Percentiles rank a stretch among this genome's conserved stretches.
Conservation (phyloP, 2,113 vertebrate species). For the Pygathrix nemaeus region DNA sequence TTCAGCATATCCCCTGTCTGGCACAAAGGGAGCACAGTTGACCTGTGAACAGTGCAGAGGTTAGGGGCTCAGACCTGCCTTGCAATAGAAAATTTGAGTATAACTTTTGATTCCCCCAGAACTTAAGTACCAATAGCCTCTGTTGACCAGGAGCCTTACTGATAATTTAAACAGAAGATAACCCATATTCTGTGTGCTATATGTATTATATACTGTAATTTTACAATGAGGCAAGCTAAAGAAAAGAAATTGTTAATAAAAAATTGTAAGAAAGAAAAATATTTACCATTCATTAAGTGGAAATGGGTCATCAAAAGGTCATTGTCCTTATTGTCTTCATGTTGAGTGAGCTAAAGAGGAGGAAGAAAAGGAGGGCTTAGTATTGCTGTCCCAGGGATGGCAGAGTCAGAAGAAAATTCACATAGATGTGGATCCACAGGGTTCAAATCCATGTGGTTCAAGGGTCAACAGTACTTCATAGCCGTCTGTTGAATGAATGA, state of each 20-base stretch:
- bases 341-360: background rate
- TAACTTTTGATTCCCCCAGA: background rate
- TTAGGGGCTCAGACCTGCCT: accelerated
- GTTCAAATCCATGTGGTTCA: background rate
- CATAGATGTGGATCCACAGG: too few relatives aligned
- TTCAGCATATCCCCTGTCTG: background rate
- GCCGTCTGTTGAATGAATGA: background rate
- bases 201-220: background rate
- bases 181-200: background rate
- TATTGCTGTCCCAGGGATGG: background rate
- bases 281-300: background rate
- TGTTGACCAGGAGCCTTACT: background rate
- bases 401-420: background rate
- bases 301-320: background rate
- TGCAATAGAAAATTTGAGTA: background rate
- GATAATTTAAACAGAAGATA: background rate
- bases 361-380: background rate
- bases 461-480: background rate
- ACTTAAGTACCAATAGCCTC: background rate
- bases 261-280: background rate
- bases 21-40: background rate
- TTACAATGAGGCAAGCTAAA: background rate
- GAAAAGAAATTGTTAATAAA: background rate
- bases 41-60: background rate
- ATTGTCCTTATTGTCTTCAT: background rate